Evolutionary conservation across 2,797 vertebrate species (phyloP), one percentile per base, ranked within the genome.

Genomic region (Poeciliopsis gracilis): DNA sequence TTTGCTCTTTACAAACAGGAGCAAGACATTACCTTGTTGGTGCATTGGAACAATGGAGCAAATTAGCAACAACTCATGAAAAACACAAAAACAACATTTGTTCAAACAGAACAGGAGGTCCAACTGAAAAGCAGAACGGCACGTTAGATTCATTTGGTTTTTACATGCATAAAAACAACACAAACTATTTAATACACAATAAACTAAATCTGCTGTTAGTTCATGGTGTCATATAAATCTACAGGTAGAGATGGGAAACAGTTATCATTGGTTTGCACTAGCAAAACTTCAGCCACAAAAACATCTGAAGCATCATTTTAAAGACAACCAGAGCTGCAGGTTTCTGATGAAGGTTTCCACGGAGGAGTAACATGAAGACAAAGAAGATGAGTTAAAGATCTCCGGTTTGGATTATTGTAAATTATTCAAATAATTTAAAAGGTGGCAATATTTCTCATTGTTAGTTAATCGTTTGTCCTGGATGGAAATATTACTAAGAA

Each of bases 1-100:
- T 86, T 88, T 88, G 28, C 84, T 91, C 80, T 89, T 85, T 82
- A 80, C 79, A 80, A 77, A 41, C 45, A 85, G 81, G 86, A 89
- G 86, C 84, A 89, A 89, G 79, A 82, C 53, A 77, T 82, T 63
- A 78, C 46, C 53, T 43, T 80, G 18, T 47, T 38, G 10, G 36
- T 20, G 45, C 4, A 80, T 78, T 46, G 72, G 57, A 75, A 74
- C 53, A 53, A 69, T 45, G 18, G 25, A 73, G 69, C 4, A 67
- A 15, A 41, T 61, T 55, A 57, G 47, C 11, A 81, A 61, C 38
- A 66, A 79, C 83, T 69, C 61, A 78, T 63, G 78, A 20, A 61
- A 15, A 76, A 75, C 33, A 71, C 33, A 78, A 45, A 38, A 76
- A 20, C 1, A 66, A 38, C 47, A 84, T 55, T 55, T 66, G 43